A percentile compares a stretch with the other conserved stretches of the same genome.
Evolutionary conservation across 2,113 vertebrate species (phyloP).

Genomic region (Rafetus swinhoei): DNA sequence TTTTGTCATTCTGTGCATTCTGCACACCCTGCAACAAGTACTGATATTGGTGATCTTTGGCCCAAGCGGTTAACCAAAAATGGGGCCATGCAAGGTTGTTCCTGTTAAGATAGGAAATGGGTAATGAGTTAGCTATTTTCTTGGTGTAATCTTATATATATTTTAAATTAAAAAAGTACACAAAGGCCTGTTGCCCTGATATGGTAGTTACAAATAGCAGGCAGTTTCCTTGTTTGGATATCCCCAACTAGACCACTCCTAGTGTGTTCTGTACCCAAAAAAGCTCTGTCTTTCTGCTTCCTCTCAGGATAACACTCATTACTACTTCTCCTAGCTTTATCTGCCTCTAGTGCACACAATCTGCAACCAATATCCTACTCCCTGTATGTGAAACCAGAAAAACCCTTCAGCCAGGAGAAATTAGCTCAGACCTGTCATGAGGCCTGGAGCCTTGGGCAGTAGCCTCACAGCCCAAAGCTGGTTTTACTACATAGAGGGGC

Average conservation of each 20-base stretch:
- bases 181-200: neutral
- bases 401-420: neutral
- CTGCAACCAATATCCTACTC: neutral
- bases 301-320: neutral
- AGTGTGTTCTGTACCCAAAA: neutral
- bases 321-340: neutral
- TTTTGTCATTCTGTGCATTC: neutral
- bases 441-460: neutral
- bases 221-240: neutral
- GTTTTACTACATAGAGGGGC: neutral
- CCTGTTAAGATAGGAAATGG: neutral
- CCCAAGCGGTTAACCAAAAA: neutral
- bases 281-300: neutral
- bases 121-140: neutral
- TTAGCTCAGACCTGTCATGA: neutral
- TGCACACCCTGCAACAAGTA: neutral
- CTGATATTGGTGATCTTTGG: neutral
- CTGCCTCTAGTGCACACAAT: neutral
- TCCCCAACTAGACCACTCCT: neutral
- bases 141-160: neutral
- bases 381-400: neutral
- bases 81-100: neutral
- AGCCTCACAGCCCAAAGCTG: neutral
- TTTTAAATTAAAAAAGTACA: neutral
- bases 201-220: neutral